Base-by-base conservation (phyloP, 1,140 invertebrate species). In the Phthorimaea operculella region DNA sequence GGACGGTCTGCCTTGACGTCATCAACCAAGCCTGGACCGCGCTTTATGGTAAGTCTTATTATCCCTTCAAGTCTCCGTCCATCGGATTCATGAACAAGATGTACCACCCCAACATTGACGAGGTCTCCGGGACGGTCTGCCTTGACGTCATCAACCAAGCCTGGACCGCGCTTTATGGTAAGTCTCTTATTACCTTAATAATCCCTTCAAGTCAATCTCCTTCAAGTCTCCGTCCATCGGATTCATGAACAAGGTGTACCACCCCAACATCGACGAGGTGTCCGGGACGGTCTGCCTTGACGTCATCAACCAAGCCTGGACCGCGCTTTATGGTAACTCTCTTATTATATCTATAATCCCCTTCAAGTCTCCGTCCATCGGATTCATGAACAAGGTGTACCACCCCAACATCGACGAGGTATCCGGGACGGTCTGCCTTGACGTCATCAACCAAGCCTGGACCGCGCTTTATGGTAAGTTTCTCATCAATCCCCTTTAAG, bases 391-490 rank as follows among this genome's bases (percentile, higher is more conserved):
- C 87, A 97, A 98, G 86, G 98, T 99, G 55, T 99, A 98, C 87
- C 98, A 99, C 88, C 98, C 98, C 52, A 99, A 99, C 86, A 99
- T 99, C 79, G 98, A 99, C 86, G 98, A 99, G 90, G 97, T 98
- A 15, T 99, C 97, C 33, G 98, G 98, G 49, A 99, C 98, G 9
- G 98, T 99, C 14, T 99, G 98, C 83, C 89, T 99, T 58, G 98
- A 99, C 87, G 98, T 99, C 44, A 99, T 99, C 73, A 99, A 99
- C 87, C 94, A 96, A 87, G 93, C 94, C 52, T 95, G 94, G 94
- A 95, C 93, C 33, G 93, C 94, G 34, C 87, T 96, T 54, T 96
- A 96, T 86, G 92, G 91, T 93, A 80, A 86, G 86, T n/a, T n/a
- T n/a, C n/a, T n/a, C n/a, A n/a, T n/a, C n/a, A n/a, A n/a, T n/a